These are phyloP conservation scores for Leptinotarsa lineolata DNA, from an alignment of 1,140 invertebrate species.

Conservation along the genomic window DNA sequence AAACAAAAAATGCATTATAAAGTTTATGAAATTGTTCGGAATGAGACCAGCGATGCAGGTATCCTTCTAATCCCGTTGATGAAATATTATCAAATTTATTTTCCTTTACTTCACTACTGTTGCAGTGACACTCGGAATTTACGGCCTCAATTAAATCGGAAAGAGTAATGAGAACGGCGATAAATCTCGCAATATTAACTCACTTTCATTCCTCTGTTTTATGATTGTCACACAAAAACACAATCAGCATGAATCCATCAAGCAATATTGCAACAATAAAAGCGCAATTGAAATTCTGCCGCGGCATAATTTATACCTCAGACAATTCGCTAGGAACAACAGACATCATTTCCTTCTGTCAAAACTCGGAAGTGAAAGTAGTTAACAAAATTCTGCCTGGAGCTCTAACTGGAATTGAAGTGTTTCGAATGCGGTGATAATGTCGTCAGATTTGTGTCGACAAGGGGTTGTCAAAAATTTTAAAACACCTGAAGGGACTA, in stretches of 20 bases:
- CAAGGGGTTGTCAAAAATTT: neutral
- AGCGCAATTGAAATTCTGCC: neutral
- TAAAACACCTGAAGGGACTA: too few species aligned
- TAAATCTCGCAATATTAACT: conserved; percentile 18
- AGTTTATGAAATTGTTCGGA: neutral
- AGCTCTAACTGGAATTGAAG: neutral
- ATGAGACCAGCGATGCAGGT: neutral
- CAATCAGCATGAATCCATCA: neutral
- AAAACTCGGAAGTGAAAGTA: neutral
- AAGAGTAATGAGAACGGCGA: conserved; percentile 13
- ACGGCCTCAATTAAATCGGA: conserved; percentile 3
- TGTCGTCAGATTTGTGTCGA: neutral
- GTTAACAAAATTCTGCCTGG: neutral
- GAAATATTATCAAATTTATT: conserved; percentile 9
- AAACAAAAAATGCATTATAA: neutral
- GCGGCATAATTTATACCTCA: neutral
- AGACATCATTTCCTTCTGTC: neutral
- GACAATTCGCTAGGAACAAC: neutral
- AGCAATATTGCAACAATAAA: conserved; percentile 3
- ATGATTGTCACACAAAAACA: neutral
- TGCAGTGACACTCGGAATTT: neutral
- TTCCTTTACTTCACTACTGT: conserved; percentile 1
- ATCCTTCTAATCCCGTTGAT: neutral
- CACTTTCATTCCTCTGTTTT: conserved; percentile 10
- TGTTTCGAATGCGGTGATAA: neutral